phyloP scores from a whole-genome alignment of 2,888 invertebrate genomes.

The Melieria omissa region DNA sequence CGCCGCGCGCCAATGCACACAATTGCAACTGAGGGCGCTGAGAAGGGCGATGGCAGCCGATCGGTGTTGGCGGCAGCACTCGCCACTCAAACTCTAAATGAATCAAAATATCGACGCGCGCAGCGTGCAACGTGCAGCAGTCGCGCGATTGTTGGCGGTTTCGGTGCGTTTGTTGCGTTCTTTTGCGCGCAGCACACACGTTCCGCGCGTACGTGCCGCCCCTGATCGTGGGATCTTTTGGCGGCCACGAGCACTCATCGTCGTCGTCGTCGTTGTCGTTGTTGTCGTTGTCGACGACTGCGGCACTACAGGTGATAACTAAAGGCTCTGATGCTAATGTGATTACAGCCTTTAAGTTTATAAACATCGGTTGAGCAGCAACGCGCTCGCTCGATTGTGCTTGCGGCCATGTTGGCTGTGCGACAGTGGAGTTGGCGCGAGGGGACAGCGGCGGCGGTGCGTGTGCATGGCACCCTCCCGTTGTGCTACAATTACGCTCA shows the following conservation, averaged over 20 bases:
- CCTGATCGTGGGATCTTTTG: constrained; percentile 48
- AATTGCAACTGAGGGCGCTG: background rate
- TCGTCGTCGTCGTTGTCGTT: constrained; percentile 25
- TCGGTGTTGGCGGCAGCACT: constrained; percentile 1
- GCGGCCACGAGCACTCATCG: constrained; percentile 19
- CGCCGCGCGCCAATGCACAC: background rate
- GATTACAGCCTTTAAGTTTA: constrained; percentile 68
- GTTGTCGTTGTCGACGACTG: constrained; percentile 39
- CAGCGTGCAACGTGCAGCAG: constrained; percentile 18
- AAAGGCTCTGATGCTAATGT: constrained; percentile 66
- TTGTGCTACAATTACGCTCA: constrained; percentile 10
- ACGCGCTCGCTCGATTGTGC: background rate
- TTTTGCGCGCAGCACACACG: constrained; percentile 32
- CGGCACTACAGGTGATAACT: constrained; percentile 63
- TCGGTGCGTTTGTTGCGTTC: background rate
- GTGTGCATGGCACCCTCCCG: background rate
- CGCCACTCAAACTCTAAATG: constrained; percentile 12
- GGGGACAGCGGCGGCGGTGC: background rate
- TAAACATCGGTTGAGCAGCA: constrained; percentile 59
- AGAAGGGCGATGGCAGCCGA: background rate
- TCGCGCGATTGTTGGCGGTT: background rate
- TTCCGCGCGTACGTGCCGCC: constrained; percentile 45
- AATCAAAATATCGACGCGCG: constrained; percentile 1
- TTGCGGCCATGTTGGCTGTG: no score
- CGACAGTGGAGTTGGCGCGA: no score